These are phyloP conservation scores for Monoplex corrugatus DNA, from an alignment of 2,888 invertebrate genomes.

Conservation along the genomic window DNA sequence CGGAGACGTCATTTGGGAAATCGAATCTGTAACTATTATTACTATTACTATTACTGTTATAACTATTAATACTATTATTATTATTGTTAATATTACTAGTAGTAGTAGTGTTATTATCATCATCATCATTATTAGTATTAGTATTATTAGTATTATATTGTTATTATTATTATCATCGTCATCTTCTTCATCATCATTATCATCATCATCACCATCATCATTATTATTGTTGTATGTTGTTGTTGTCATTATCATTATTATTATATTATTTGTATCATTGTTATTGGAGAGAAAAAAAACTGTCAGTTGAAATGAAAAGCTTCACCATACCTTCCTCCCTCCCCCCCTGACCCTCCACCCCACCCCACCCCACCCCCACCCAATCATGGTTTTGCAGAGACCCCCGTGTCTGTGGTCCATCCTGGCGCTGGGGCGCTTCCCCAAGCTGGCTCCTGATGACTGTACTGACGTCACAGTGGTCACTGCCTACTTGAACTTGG, in stretches of 20 bases:
- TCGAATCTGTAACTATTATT: too few species aligned
- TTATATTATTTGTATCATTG: not conserved
- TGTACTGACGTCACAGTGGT: slow-evolving; percentile 43
- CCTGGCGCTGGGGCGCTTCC: slow-evolving; percentile 33
- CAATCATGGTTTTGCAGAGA: not conserved
- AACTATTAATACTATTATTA: not conserved
- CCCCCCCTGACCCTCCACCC: not conserved
- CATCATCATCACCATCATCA: not conserved
- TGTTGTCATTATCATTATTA: not conserved
- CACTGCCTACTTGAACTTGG: slow-evolving; percentile 52
- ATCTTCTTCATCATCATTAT: not conserved
- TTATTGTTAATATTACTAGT: not conserved
- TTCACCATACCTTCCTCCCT: not conserved
- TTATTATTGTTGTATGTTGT: not conserved
- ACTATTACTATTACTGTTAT: not conserved
- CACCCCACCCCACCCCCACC: not conserved
- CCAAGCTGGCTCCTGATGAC: slow-evolving; percentile 20
- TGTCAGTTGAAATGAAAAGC: not conserved
- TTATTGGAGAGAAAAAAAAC: not conserved
- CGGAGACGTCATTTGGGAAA: too few species aligned
- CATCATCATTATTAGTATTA: not conserved
- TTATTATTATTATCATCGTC: not conserved
- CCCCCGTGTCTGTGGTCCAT: slow-evolving; percentile 42
- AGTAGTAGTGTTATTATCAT: not conserved
- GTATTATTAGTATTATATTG: not conserved